Conservation (phyloP, 1,140 invertebrate species). For the Pomacea maculata region DNA sequence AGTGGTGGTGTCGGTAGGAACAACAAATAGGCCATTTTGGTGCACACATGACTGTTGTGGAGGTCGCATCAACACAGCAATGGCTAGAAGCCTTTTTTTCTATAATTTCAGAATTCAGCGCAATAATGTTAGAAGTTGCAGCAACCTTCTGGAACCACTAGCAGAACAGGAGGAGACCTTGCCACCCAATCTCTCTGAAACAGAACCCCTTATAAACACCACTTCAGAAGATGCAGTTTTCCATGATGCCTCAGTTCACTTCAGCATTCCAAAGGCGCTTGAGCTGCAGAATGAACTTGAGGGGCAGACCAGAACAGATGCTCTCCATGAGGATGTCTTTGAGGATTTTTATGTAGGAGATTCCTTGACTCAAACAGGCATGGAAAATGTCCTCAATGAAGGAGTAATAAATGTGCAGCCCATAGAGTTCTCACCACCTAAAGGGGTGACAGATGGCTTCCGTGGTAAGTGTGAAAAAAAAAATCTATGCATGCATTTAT, state of each 20-base stretch:
- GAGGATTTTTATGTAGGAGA: neutral
- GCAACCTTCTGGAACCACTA: constrained; percentile 6
- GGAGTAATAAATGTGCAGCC: neutral
- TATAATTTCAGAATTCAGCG: constrained; percentile 7
- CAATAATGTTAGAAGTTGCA: neutral
- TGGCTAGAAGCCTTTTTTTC: too few species aligned
- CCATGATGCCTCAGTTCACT: neutral
- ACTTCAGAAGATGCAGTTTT: neutral
- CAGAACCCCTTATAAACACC: neutral
- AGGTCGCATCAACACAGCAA: too few species aligned
- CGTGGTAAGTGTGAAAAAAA: neutral
- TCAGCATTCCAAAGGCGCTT: neutral
- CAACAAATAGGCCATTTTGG: too few species aligned
- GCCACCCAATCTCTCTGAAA: neutral
- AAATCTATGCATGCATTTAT: neutral
- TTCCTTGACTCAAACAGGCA: neutral
- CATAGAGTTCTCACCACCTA: constrained; percentile 6
- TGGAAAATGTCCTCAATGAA: constrained; percentile 2
- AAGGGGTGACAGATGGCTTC: neutral
- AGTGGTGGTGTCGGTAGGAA: too few species aligned
- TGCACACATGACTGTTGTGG: too few species aligned
- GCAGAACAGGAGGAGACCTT: constrained; percentile 12
- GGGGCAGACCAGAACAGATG: neutral
- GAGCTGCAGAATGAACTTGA: neutral
- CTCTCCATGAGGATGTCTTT: neutral